These are phyloP conservation scores for Pachyseris speciosa DNA, from an alignment of 64 coral and sea anemone genomes.

Conservation along the genomic window DNA sequence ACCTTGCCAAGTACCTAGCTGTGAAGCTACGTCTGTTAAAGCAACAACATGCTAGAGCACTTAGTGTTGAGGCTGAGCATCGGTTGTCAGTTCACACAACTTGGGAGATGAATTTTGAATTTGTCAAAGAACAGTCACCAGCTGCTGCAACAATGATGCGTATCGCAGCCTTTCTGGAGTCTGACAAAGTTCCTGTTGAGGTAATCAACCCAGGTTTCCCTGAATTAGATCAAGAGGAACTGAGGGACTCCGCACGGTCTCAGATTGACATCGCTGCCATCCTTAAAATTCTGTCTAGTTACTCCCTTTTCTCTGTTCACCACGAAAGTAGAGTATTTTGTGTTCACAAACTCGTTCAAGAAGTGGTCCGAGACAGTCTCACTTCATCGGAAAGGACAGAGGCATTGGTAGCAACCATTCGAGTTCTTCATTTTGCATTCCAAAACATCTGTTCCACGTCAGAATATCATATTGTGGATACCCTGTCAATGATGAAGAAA, in stretches of 20 bases:
- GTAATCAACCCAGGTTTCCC: conserved; percentile 55
- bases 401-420: background rate
- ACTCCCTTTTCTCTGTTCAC: conserved; percentile 33
- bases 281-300: conserved; percentile 3
- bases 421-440: background rate
- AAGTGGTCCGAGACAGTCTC: conserved; percentile 26
- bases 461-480: too few species aligned
- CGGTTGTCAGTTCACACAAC: conserved; percentile 63
- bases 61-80: conserved; percentile 35
- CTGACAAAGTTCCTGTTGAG: conserved; percentile 27
- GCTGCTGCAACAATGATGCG: conserved; percentile 63
- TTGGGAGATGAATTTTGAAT: conserved; percentile 66
- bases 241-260: background rate
- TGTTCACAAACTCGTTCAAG: conserved; percentile 49
- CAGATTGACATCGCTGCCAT: background rate
- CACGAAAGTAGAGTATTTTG: background rate
- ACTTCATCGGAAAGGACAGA: background rate
- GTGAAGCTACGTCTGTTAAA: background rate
- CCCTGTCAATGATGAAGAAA: background rate
- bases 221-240: conserved; percentile 35
- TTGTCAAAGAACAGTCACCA: background rate
- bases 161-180: conserved; percentile 56
- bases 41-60: background rate
- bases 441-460: too few species aligned
- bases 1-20: background rate